Percentiles rank a stretch among this genome's conserved stretches.
Conservation (phyloP, 2,797 vertebrate species). For the Clamator glandarius region DNA sequence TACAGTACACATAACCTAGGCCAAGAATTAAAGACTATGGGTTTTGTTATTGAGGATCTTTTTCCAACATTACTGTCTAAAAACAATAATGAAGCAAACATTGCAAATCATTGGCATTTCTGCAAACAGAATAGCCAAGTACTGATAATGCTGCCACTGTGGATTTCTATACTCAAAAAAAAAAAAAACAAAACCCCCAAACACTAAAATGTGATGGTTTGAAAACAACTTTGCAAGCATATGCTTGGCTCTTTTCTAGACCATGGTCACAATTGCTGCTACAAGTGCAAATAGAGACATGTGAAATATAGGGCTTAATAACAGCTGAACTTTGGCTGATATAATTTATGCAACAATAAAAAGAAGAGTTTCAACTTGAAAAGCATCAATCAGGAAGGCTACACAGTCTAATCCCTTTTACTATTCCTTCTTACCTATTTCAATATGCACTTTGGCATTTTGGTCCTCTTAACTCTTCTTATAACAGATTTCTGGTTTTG, state of each 20-base stretch:
- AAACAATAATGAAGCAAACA: neutral
- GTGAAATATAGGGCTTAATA: neutral
- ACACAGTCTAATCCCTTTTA: neutral
- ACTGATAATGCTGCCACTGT: neutral
- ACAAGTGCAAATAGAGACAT: neutral
- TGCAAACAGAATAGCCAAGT: neutral
- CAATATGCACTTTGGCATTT: neutral
- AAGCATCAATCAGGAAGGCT: neutral
- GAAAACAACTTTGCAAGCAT: neutral
- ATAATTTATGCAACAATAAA: neutral
- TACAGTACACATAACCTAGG: neutral
- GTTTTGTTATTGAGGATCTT: neutral
- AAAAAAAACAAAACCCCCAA: neutral
- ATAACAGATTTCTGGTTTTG: neutral
- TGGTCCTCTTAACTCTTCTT: neutral
- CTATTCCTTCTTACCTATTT: neutral
- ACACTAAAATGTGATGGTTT: neutral
- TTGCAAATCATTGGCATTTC: neutral
- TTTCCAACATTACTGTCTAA: neutral
- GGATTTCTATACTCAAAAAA: neutral
- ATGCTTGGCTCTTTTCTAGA: neutral
- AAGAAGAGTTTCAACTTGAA: neutral
- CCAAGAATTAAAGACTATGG: neutral
- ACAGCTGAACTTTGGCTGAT: neutral
- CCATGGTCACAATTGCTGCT: neutral